Conservation (phyloP, 2,797 vertebrate species). For the Tarsius wallacei region DNA sequence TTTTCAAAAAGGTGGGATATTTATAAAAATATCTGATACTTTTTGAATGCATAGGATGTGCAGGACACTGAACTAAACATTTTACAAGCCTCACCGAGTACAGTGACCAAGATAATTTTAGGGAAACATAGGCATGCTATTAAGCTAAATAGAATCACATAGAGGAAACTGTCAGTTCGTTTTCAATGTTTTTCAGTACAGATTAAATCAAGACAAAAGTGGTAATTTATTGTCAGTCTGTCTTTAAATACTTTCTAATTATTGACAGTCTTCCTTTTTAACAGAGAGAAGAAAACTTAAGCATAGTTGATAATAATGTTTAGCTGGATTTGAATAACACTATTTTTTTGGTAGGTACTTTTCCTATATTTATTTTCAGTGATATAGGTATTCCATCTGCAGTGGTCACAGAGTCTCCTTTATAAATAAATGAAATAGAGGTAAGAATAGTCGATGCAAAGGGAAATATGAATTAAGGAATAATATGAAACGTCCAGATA, state of each 20-base stretch:
- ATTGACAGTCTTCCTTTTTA: not conserved
- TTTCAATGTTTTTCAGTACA: not conserved
- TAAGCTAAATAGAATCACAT: not conserved
- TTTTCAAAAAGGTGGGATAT: not conserved
- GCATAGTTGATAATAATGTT: not conserved
- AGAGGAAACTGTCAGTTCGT: not conserved
- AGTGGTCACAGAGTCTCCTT: not conserved
- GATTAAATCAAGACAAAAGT: not conserved
- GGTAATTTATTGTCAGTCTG: not conserved
- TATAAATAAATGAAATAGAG: not conserved
- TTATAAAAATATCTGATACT: not conserved
- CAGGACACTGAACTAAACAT: not conserved
- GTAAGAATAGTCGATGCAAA: not conserved
- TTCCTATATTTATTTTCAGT: not conserved
- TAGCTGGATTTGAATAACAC: not conserved
- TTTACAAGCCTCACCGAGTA: not conserved
- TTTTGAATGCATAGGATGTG: not conserved
- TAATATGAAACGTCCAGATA: not conserved
- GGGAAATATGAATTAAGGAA: not conserved
- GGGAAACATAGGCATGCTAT: not conserved
- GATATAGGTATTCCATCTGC: not conserved
- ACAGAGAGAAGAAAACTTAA: not conserved
- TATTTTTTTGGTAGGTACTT: not conserved
- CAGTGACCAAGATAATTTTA: not conserved
- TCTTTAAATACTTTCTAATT: not conserved